These are phyloP conservation scores for Dugesia japonica DNA, from an alignment of 2,888 invertebrate species.

Conservation along the genomic window DNA sequence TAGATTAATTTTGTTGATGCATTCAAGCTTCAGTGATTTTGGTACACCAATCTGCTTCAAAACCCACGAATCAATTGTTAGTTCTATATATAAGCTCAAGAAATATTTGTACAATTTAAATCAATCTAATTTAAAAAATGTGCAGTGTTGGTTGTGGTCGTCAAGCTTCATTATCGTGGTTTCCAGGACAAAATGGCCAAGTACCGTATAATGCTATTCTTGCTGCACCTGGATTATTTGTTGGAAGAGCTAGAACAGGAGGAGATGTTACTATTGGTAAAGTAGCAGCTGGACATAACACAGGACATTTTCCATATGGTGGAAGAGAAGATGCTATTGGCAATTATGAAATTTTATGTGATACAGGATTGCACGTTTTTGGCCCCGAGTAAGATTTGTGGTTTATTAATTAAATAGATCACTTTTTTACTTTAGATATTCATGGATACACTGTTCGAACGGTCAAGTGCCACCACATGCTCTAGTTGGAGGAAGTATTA, in stretches of 20 bases:
- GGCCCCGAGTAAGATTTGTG: neutral
- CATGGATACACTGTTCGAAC: neutral
- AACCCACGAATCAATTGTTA: too few relatives aligned
- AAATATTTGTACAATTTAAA: too few relatives aligned
- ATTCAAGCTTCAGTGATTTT: too few relatives aligned
- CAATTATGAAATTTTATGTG: constrained; percentile 22
- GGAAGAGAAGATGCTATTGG: neutral
- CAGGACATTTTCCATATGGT: neutral
- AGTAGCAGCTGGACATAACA: neutral
- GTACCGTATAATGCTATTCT: constrained; percentile 13
- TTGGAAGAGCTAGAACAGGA: neutral
- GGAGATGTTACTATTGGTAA: constrained; percentile 14
- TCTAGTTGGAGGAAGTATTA: neutral
- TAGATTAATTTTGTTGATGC: too few relatives aligned
- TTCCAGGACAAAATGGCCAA: constrained; percentile 10
- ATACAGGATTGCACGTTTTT: constrained; percentile 4
- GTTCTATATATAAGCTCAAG: too few relatives aligned
- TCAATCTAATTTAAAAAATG: too few relatives aligned
- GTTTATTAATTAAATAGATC: too few relatives aligned
- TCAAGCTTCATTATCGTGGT: constrained; percentile 25
- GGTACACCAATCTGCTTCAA: too few relatives aligned
- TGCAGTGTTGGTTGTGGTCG: constrained; percentile 10
- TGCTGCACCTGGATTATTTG: neutral
- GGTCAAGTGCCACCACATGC: constrained; percentile 4
- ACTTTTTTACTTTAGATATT: neutral